These are phyloP conservation scores for Tachyglossus aculeatus DNA, from an alignment of 2,797 vertebrate species.

Conservation along the genomic window DNA sequence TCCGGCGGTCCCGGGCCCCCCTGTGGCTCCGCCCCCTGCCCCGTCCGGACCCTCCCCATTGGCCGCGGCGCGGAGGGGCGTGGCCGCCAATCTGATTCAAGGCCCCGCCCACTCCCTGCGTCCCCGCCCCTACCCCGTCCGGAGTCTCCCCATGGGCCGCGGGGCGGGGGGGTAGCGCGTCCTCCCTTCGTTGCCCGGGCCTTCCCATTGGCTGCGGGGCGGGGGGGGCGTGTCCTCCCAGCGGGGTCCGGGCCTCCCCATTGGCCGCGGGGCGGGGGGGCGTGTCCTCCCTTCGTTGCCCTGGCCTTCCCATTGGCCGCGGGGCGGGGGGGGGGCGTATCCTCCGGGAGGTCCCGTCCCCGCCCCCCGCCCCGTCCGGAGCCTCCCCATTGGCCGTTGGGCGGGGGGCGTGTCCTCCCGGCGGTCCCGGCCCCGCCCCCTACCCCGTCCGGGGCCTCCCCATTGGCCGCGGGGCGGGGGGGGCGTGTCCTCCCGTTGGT, in stretches of 20 bases:
- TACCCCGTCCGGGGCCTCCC: too few species aligned
- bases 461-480: too few species aligned
- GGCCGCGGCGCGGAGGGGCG: constrained; percentile 27
- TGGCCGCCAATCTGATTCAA: constrained; percentile 6
- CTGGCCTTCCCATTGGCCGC: constrained; percentile 11
- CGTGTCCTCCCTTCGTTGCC: constrained; percentile 10
- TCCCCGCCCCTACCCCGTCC: neutral
- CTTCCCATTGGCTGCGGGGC: constrained; percentile 51
- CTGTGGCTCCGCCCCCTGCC: too few species aligned
- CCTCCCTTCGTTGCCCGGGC: constrained; percentile 8
- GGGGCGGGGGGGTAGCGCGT: constrained; percentile 1
- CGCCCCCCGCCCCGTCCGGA: too few species aligned
- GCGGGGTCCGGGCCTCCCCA: constrained; percentile 37
- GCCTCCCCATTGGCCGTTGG: too few species aligned
- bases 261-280: constrained; percentile 40
- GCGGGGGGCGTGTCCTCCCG: too few species aligned
- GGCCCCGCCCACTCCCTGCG: neutral
- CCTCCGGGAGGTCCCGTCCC: constrained; percentile 46
- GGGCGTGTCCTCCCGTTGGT: constrained; percentile 18
- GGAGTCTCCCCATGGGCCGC: neutral
- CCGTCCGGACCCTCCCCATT: constrained; percentile 55
- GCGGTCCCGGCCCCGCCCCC: neutral
- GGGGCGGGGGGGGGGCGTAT: constrained; percentile 22
- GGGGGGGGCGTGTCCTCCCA: constrained; percentile 27
- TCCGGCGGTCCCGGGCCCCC: too few species aligned